Evolutionary conservation across 2,113 vertebrate species (phyloP).

Genomic region (Semnopithecus entellus): DNA sequence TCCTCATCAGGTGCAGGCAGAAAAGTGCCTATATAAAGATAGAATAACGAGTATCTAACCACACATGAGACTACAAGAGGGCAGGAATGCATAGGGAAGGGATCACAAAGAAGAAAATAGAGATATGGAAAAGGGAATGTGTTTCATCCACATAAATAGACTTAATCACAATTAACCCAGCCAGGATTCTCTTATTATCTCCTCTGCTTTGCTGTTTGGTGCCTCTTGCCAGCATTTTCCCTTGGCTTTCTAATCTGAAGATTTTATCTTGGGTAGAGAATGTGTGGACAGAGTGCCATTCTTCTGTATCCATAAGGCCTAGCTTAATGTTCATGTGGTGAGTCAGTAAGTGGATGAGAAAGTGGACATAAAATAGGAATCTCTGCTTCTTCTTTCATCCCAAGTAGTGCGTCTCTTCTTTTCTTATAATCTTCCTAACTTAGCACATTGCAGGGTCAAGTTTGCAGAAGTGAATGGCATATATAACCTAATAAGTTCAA

Average conservation of each 20-base stretch:
- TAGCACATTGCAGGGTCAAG: neutral
- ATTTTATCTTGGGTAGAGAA: neutral
- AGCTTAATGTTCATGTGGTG: too few species aligned
- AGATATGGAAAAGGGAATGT: neutral
- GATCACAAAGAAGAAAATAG: neutral
- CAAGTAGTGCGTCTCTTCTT: neutral
- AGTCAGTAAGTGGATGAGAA: neutral
- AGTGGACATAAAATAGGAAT: neutral
- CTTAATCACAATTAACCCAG: neutral
- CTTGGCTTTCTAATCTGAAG: neutral
- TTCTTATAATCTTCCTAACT: neutral
- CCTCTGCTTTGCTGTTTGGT: neutral
- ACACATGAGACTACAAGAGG: neutral
- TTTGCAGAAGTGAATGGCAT: neutral
- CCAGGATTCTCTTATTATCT: neutral
- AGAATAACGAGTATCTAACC: neutral
- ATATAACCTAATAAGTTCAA: neutral
- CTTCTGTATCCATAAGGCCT: neutral
- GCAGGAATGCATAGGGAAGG: neutral
- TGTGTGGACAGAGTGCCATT: neutral
- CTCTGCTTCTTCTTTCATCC: neutral
- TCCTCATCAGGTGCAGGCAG: neutral
- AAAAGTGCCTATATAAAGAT: neutral
- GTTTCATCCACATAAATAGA: neutral
- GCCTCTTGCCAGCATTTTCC: neutral